Conservation (phyloP, 2,888 invertebrate species). For the Dynastes hyllus region DNA sequence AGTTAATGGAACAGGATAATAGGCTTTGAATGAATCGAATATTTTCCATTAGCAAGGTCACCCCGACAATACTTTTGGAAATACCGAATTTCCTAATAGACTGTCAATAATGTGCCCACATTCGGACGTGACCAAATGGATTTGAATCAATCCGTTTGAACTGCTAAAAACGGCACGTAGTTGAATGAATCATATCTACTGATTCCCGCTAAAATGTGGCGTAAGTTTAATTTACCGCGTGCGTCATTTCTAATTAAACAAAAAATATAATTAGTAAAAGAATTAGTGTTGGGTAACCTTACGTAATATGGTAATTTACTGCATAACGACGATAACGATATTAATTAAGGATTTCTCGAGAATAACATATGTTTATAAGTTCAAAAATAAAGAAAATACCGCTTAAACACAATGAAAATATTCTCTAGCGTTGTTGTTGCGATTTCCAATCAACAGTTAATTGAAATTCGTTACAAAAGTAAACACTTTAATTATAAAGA, state of each 20-base stretch:
- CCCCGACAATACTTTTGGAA: neutral
- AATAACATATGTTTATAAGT: neutral
- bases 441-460: neutral
- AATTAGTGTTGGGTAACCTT: neutral
- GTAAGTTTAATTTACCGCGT: neutral
- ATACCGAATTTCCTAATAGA: neutral
- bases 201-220: neutral
- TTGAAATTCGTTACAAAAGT: neutral
- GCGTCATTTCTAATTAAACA: constrained; percentile 13
- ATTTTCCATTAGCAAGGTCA: neutral
- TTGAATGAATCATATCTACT: constrained; percentile 1
- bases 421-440: neutral
- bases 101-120: neutral
- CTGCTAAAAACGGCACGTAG: neutral
- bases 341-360: neutral
- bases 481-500: neutral
- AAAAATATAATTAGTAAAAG: constrained; percentile 1
- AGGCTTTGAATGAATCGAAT: neutral
- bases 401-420: neutral
- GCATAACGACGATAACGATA: neutral
- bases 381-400: neutral
- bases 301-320: neutral
- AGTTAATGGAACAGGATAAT: neutral
- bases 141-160: neutral
- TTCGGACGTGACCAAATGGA: neutral